Base-by-base conservation (phyloP, 2,888 invertebrate species). In the Graphium colonna region DNA sequence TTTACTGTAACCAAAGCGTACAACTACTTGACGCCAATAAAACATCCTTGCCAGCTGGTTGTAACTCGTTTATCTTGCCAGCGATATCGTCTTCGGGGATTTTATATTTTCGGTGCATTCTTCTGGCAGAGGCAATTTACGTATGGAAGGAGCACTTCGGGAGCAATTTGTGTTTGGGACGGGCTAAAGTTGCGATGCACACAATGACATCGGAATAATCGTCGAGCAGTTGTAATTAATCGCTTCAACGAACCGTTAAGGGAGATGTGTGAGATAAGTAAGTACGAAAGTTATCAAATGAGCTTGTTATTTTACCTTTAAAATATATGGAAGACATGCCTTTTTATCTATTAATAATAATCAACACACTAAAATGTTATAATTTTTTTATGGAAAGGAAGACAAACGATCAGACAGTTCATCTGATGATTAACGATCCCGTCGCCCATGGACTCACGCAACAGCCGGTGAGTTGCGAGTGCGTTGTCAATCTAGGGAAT, bases 31-130 rank as follows among this genome's bases (percentile, higher is more conserved):
- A 48, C 48, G 10, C 38, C 38, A 43, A 48, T 52, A 43, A 48
- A 52, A 38, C 42, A 38, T 36, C 16, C 17, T 38, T 28, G 43
- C 26, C 15, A 17, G 43, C 17, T 48, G 42, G 48, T 48, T 36
- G 38, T 36, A 36, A 47, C 48, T 28, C 48, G 43, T 48, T 42
- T 48, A 53, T 53, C 48, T 53, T 48, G 47, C 52, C 48, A 53
- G 47, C 45, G 45, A 51, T 43, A 43, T 28, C 43, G 38, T 43
- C 42, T 43, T 41, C 48, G 38, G 42, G 48, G 48, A 53, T 53
- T 52, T 53, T 48, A 48, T 39, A 53, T 53, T 48, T 48, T 43
- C 48, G 52, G 13, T 53, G 39, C 52, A 39, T 42, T 48, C 48
- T 36, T 26, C 42, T 46, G 18, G 36, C 40, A 18, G 40, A 42